These are phyloP conservation scores for Tenthredo livida DNA, from an alignment of 2,888 invertebrate genomes.

Conservation along the genomic window DNA sequence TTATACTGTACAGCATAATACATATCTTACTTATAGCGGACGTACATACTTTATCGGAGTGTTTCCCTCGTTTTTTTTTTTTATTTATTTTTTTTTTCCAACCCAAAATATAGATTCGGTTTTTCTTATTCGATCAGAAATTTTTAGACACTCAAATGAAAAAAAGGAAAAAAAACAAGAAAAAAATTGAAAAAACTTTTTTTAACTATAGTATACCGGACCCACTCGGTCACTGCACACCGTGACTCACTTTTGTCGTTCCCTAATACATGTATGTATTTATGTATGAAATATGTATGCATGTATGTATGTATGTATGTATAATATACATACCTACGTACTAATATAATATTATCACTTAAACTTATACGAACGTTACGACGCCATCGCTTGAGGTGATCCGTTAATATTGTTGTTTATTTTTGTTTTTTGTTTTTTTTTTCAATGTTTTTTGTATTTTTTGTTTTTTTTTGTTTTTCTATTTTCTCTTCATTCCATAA, in stretches of 20 bases:
- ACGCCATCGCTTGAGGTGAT: slow-evolving; percentile 25
- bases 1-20: background rate
- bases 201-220: background rate
- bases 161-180: background rate
- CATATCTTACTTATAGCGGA: background rate
- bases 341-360: slow-evolving; percentile 40
- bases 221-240: background rate
- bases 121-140: background rate
- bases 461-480: background rate
- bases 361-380: slow-evolving; percentile 39
- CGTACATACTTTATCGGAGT: slow-evolving; percentile 8
- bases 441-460: background rate
- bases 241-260: slow-evolving; percentile 24
- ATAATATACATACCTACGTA: background rate
- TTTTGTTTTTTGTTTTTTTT: background rate
- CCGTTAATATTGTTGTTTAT: background rate
- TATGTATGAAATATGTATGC: no score
- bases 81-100: no score
- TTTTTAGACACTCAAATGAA: background rate
- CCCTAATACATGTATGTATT: background rate
- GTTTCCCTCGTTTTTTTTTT: background rate
- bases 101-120: background rate
- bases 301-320: background rate
- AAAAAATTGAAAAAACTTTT: no score
- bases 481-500: background rate